Percentiles rank a stretch among this genome's conserved stretches.
phyloP scores from a whole-genome alignment of 2,888 invertebrate genomes.

The Unio pictorum region DNA sequence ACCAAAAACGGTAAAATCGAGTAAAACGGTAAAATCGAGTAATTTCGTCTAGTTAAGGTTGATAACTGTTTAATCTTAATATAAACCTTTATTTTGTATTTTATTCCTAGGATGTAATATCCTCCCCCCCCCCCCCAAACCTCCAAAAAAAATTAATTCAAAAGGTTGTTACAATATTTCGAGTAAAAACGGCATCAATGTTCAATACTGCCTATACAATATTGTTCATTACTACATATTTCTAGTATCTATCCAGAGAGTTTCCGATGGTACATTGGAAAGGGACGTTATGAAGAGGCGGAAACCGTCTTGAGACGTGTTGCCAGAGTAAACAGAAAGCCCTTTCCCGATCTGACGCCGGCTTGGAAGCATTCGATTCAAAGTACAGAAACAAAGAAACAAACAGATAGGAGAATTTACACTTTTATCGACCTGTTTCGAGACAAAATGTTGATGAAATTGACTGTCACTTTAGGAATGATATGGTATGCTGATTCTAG shows the following conservation, averaged over 20 bases:
- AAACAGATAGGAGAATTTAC: slow-evolving; percentile 18
- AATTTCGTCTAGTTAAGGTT: too few species aligned
- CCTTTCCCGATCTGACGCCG: slow-evolving; percentile 14
- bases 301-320: slow-evolving; percentile 19
- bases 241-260: slow-evolving; percentile 37
- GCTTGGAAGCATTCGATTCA: slow-evolving; percentile 5
- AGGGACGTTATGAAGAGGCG: slow-evolving; percentile 25
- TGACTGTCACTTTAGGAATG: slow-evolving; percentile 13
- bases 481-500: slow-evolving; percentile 16
- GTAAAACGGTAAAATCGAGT: too few species aligned
- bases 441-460: slow-evolving; percentile 6
- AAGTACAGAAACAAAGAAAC: slow-evolving; percentile 2
- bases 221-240: not conserved
- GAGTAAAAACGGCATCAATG: too few species aligned
- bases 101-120: too few species aligned
- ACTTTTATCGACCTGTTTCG: slow-evolving; percentile 19
- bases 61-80: too few species aligned
- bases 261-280: slow-evolving; percentile 34
- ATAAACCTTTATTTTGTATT: too few species aligned
- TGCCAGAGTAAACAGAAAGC: slow-evolving; percentile 23
- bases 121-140: too few species aligned
- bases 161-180: too few species aligned
- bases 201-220: not conserved
- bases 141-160: too few species aligned
- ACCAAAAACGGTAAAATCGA: too few species aligned